Conservation (phyloP, 35 echinoderm and acorn worm species). For the Patiria miniata region DNA sequence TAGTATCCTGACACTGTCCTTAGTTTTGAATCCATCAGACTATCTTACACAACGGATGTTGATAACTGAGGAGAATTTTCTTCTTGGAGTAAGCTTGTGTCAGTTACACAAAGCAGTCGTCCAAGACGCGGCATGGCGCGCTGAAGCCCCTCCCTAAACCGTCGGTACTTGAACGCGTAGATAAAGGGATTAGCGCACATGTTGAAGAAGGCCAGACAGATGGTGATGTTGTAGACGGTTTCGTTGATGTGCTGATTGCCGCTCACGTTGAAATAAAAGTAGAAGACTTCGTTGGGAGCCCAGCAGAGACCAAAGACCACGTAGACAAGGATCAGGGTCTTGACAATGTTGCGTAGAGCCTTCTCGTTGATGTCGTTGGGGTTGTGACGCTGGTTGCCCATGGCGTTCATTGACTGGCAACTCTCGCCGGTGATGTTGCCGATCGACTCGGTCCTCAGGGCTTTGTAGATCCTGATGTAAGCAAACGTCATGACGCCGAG, state of each 20-base stretch:
- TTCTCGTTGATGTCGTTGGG: neutral
- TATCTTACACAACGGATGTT: no score
- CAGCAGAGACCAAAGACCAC: slow-evolving; percentile 68
- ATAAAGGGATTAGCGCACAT: slow-evolving; percentile 88
- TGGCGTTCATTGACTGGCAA: neutral
- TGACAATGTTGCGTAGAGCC: slow-evolving; percentile 58
- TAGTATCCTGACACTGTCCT: no score
- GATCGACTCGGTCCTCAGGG: neutral
- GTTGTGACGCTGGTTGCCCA: neutral
- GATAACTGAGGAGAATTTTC: no score
- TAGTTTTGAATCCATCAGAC: no score
- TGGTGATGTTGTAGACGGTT: slow-evolving; percentile 36
- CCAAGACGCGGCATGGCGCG: neutral
- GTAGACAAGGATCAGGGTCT: slow-evolving; percentile 56
- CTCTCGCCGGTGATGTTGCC: neutral
- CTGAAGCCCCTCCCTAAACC: slow-evolving; percentile 55
- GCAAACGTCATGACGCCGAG: slow-evolving; percentile 42
- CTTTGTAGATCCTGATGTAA: slow-evolving; percentile 37
- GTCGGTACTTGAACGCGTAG: slow-evolving; percentile 68
- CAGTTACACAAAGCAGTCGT: neutral
- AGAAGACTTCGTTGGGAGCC: slow-evolving; percentile 41
- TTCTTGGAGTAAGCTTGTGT: no score
- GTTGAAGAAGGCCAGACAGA: slow-evolving; percentile 63
- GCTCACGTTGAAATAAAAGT: slow-evolving; percentile 23
- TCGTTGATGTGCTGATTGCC: neutral